A percentile compares a stretch with the other conserved stretches of the same genome.
Evolutionary conservation across 2,113 vertebrate genomes (phyloP).

Genomic region (Nibea coibor): DNA sequence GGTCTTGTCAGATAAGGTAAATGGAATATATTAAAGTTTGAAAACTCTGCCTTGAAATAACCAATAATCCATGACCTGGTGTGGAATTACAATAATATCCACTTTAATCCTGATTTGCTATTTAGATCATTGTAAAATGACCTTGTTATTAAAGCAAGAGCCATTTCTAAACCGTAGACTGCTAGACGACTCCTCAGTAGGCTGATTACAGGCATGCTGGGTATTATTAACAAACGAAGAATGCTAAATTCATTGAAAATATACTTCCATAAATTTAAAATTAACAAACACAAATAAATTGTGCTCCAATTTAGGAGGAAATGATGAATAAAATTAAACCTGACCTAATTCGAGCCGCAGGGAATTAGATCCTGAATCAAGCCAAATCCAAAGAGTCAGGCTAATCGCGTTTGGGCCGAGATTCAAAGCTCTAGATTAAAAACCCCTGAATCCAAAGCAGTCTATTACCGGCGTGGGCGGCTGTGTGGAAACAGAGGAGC

Average conservation of each 20-base stretch:
- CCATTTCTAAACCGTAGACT: constrained; percentile 1
- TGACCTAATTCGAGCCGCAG: constrained; percentile 42
- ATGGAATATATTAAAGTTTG: constrained; percentile 49
- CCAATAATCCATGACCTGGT: not conserved
- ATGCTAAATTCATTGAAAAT: not conserved
- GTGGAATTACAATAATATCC: not conserved
- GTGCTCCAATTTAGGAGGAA: not conserved
- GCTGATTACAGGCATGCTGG: not conserved
- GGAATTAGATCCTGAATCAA: constrained; percentile 48
- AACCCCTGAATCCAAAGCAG: constrained; percentile 36
- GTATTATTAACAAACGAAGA: not conserved
- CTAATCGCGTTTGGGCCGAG: constrained; percentile 48
- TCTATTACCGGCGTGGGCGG: constrained; percentile 37
- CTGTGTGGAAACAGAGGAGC: constrained; percentile 28
- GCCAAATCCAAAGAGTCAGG: constrained; percentile 33
- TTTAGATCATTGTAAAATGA: constrained; percentile 24
- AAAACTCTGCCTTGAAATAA: constrained; percentile 39
- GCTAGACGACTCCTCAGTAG: not conserved
- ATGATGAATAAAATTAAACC: constrained; percentile 45
- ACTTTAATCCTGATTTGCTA: constrained; percentile 1
- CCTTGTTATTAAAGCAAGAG: not conserved
- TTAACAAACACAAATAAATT: constrained; percentile 1
- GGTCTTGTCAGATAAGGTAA: constrained; percentile 42
- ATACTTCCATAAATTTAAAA: not conserved
- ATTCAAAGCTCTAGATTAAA: constrained; percentile 54